Conservation (phyloP, 2,113 vertebrate species). For the Callithrix jacchus region DNA sequence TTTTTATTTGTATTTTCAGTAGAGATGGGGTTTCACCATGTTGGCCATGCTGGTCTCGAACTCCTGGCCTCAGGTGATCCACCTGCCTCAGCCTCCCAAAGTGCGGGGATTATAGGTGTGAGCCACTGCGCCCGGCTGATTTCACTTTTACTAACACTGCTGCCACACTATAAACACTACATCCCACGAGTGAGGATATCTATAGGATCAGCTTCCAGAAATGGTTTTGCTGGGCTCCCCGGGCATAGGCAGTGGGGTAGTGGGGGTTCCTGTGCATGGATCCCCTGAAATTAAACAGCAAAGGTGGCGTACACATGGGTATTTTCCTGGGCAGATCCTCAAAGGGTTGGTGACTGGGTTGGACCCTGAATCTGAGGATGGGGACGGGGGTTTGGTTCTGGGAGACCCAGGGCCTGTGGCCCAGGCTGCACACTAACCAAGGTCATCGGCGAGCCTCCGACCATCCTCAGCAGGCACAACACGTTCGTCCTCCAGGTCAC, state of each 20-base stretch:
- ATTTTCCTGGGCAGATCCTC: not conserved
- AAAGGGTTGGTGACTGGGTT: not conserved
- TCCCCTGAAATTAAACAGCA: not conserved
- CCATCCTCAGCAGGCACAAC: slow-evolving; percentile 92
- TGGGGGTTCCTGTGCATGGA: not conserved
- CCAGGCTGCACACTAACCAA: slow-evolving; percentile 85
- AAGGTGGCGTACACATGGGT: not conserved
- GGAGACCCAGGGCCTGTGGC: not conserved
- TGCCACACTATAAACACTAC: fast-evolving
- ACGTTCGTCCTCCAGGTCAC: slow-evolving; percentile 97
- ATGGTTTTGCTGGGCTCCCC: not conserved
- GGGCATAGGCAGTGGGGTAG: not conserved
- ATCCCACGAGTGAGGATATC: not conserved
- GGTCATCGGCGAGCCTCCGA: slow-evolving; percentile 92
- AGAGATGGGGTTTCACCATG: no score
- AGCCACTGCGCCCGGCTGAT: no score
- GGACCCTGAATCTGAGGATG: not conserved
- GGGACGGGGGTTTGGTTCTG: not conserved
- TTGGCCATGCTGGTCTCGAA: no score
- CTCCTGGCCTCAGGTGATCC: no score
- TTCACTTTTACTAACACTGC: not conserved
- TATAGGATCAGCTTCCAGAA: not conserved
- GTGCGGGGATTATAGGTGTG: no score
- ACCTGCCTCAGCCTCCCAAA: no score
- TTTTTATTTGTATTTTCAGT: no score